phyloP scores from a whole-genome alignment of 2,797 vertebrate genomes.

The Mormyrus hasselquistii region DNA sequence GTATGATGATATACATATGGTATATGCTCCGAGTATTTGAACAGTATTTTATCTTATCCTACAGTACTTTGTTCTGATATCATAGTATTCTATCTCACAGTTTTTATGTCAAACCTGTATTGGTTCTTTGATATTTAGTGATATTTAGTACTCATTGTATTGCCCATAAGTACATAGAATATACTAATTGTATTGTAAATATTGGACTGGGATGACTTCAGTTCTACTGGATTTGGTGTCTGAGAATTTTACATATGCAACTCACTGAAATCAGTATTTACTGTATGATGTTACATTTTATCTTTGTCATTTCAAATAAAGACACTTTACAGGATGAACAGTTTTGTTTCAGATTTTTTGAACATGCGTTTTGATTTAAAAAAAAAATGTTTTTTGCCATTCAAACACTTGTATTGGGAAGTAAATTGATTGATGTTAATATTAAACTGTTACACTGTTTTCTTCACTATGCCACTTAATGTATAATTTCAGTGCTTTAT shows the following conservation, averaged over 20 bases:
- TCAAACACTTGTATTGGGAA: not conserved
- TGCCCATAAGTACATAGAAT: not conserved
- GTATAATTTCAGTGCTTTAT: not conserved
- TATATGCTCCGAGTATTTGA: not conserved
- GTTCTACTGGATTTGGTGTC: not conserved
- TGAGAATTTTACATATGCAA: not conserved
- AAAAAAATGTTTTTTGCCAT: not conserved
- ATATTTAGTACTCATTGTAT: not conserved
- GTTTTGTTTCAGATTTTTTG: not conserved
- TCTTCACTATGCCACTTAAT: not conserved
- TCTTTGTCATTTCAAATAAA: not conserved
- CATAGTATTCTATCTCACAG: not conserved
- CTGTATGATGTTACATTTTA: not conserved
- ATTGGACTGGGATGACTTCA: not conserved
- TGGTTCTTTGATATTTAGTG: not conserved
- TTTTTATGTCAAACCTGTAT: not conserved
- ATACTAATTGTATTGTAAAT: not conserved
- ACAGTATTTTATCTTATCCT: not conserved
- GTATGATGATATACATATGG: not conserved
- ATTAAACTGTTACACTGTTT: not conserved
- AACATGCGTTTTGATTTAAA: not conserved
- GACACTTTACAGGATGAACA: not conserved
- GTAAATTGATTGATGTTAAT: not conserved
- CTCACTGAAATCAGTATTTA: not conserved
- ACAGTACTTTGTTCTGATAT: not conserved